Base-by-base conservation (phyloP, 1,140 invertebrate genomes). In the Leptinotarsa texana region DNA sequence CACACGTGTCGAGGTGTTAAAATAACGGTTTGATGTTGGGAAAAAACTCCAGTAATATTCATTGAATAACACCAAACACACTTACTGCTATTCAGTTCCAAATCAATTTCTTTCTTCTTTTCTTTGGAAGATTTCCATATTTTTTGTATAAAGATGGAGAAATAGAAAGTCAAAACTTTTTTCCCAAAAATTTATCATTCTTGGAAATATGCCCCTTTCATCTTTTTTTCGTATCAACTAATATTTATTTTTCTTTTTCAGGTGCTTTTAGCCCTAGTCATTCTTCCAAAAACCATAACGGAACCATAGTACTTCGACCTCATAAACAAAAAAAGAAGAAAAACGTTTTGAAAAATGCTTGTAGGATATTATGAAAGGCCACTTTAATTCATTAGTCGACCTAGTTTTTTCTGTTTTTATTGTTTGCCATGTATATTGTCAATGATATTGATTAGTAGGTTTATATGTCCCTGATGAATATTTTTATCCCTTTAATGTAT, bases 181-280 rank as follows among this genome's bases (percentile, higher is more conserved):
- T 33, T 33, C 33, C 33, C 33, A 42, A 42, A 42, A 42, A 42
- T 42, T 11, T 11, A 42, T 42, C 8, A 33, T 33, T 42, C 33
- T 11, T 42, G 8, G 2, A 42, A 11, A 11, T 42, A 42, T 11
- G 1, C 8, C 33, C 33, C 11, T 42, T 42, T 11, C 8, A 3
- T 67, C 15, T 27, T 27, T 42, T 11, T 67, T 61, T 17, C 74
- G 61, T 42, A 57, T 69, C 2, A 17, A 66, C 18, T 15, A 17
- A 62, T 42, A 22, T 13, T 71, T 21, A 33, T 78, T 57, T 65
- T 70, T 73, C 75, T 72, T 63, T 78, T 87, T 61, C 81, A 91
- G 90, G 89, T 88, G 88, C 90, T 76, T 91, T 91, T 84, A 90
- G 87, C 85, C 89, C 89, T 76, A 88, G 88, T 83, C 86, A 87